Evolutionary conservation across 2,797 vertebrate genomes (phyloP).

Genomic region (Phataginus tricuspis): DNA sequence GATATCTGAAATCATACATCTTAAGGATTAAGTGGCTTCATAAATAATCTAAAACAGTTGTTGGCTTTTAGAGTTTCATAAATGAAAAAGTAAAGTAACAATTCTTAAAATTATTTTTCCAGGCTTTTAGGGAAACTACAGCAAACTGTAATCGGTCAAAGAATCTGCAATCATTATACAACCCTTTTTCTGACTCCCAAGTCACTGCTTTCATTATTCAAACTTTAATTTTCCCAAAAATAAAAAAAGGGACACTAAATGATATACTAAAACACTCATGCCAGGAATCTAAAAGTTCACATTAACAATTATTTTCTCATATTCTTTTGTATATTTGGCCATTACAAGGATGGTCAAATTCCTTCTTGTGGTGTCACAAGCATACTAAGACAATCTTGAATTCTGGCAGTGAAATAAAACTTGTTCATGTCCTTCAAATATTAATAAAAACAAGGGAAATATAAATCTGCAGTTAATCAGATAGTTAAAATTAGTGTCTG

Average conservation of each 20-base stretch:
- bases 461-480: neutral
- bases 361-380: neutral
- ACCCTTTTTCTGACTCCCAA: neutral
- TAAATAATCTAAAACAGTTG: constrained; percentile 56
- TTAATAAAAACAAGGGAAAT: constrained; percentile 33
- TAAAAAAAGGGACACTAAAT: neutral
- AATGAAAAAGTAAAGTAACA: constrained; percentile 53
- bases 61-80: constrained; percentile 64
- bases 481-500: constrained; percentile 30
- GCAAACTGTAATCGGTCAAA: neutral
- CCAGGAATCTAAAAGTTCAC: constrained; percentile 48
- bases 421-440: constrained; percentile 10
- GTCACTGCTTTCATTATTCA: neutral
- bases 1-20: constrained; percentile 21
- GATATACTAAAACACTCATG: neutral
- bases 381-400: constrained; percentile 17
- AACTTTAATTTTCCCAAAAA: constrained; percentile 42
- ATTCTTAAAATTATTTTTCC: neutral
- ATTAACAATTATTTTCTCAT: constrained; percentile 42
- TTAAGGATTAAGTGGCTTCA: constrained; percentile 33
- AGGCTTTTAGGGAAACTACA: constrained; percentile 35
- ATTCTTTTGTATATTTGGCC: constrained; percentile 13
- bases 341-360: constrained; percentile 23
- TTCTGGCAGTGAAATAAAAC: constrained; percentile 47
- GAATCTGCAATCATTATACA: neutral